phyloP scores from a whole-genome alignment of 2,797 vertebrate genomes.

The Cheirogaleus major region DNA sequence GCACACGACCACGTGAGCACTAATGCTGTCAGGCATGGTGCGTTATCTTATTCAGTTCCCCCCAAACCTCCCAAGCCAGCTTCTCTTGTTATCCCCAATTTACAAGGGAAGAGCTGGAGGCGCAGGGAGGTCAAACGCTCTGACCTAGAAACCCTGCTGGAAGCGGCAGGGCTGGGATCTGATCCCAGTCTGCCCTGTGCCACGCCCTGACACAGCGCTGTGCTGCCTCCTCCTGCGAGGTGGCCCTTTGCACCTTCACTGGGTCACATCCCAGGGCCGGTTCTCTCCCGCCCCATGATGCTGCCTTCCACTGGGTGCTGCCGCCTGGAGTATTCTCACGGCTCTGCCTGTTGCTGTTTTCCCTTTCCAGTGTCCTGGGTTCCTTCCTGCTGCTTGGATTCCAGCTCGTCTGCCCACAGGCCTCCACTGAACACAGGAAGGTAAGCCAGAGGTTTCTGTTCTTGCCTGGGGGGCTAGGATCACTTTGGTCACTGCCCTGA shows the following conservation, averaged over 20 bases:
- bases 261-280: neutral
- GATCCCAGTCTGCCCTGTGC: neutral
- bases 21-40: neutral
- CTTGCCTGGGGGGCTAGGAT: neutral
- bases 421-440: conserved; percentile 92
- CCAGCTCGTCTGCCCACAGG: conserved; percentile 89
- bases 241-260: neutral
- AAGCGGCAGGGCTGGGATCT: neutral
- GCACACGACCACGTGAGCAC: fast-evolving
- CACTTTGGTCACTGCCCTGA: neutral
- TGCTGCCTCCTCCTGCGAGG: neutral
- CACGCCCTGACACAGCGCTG: neutral
- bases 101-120: neutral
- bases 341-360: conserved; percentile 61
- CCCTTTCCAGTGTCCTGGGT: conserved; percentile 88
- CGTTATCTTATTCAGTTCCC: neutral
- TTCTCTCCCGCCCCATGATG: neutral
- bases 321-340: conserved; percentile 42
- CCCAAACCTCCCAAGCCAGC: neutral
- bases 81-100: neutral
- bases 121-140: neutral
- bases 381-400: conserved; percentile 89
- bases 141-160: neutral
- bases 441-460: conserved; percentile 85
- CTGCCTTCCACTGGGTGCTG: neutral